phyloP scores from a whole-genome alignment of 2,113 vertebrate species.

The Antechinus stuartii region DNA sequence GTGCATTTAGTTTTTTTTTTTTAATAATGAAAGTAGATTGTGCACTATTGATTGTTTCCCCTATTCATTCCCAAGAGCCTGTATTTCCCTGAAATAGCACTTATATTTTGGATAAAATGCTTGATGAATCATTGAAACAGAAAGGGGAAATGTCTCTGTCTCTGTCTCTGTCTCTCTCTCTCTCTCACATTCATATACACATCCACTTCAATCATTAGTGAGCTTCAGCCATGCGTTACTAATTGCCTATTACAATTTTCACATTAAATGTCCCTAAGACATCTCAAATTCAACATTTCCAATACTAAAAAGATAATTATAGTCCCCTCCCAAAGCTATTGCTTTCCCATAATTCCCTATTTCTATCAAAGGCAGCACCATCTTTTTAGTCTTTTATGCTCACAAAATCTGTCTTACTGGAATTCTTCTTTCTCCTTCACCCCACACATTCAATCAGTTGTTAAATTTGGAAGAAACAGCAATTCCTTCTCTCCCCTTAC shows the following conservation, averaged over 20 bases:
- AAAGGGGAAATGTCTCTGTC: conserved; percentile 10
- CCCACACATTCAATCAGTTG: not conserved
- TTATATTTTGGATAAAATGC: conserved; percentile 52
- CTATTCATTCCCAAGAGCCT: conserved; percentile 28
- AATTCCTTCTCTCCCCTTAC: not conserved
- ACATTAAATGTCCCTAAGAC: not conserved
- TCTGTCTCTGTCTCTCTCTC: not conserved
- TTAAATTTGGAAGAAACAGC: not conserved
- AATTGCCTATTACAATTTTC: not conserved
- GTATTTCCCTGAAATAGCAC: conserved; percentile 63
- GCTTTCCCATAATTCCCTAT: not conserved
- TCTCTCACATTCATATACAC: too few species aligned
- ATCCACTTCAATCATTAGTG: too few species aligned
- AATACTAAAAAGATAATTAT: not conserved
- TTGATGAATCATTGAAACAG: conserved; percentile 58
- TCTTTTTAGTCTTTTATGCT: not conserved
- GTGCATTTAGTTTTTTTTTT: not conserved
- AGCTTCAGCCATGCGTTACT: too few species aligned
- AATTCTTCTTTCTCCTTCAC: not conserved
- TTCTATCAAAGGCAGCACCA: not conserved
- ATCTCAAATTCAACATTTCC: conserved; percentile 11
- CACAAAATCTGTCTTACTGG: conserved; percentile 16
- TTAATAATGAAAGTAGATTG: not conserved
- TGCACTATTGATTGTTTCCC: not conserved
- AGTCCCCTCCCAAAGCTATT: not conserved